These are phyloP conservation scores for Bellardia bayeri DNA, from an alignment of 2,888 invertebrate genomes.

Conservation along the genomic window DNA sequence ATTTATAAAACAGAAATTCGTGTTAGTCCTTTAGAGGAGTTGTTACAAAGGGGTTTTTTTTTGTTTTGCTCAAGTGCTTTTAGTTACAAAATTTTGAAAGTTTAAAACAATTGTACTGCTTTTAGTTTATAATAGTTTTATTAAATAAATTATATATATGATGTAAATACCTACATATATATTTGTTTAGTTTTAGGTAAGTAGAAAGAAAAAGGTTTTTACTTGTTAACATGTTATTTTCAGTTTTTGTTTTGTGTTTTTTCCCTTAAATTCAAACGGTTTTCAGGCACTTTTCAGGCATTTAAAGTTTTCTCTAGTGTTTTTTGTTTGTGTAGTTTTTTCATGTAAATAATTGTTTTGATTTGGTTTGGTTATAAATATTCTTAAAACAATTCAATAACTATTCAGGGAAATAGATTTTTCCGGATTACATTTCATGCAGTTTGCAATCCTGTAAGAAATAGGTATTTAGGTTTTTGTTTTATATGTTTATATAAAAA, in stretches of 20 bases:
- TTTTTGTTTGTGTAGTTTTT: slow-evolving; percentile 16
- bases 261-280: slow-evolving; percentile 72
- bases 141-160: slow-evolving; percentile 19
- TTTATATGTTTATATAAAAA: slow-evolving; percentile 5
- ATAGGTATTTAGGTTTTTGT: slow-evolving; percentile 42
- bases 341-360: slow-evolving; percentile 14
- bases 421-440: slow-evolving; percentile 83
- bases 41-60: too few species aligned
- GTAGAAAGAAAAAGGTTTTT: slow-evolving; percentile 31
- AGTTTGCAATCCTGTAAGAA: slow-evolving; percentile 82
- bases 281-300: slow-evolving; percentile 75
- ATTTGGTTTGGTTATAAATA: slow-evolving; percentile 42
- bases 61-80: slow-evolving; percentile 30
- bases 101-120: slow-evolving; percentile 39
- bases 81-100: slow-evolving; percentile 39
- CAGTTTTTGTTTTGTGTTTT: slow-evolving; percentile 15
- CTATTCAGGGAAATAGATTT: slow-evolving; percentile 81
- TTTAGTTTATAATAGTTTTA: slow-evolving; percentile 6
- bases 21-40: slow-evolving; percentile 12
- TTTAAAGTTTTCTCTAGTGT: slow-evolving; percentile 62
- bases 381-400: slow-evolving; percentile 76
- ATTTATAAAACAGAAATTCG: slow-evolving; percentile 4
- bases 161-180: slow-evolving; percentile 18
- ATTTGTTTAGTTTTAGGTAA: not conserved
- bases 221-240: slow-evolving; percentile 50